A percentile compares a stretch with the other conserved stretches of the same genome.
Evolutionary conservation across 2,113 vertebrate species (phyloP).

Genomic region (Phylloscopus trochiloides): DNA sequence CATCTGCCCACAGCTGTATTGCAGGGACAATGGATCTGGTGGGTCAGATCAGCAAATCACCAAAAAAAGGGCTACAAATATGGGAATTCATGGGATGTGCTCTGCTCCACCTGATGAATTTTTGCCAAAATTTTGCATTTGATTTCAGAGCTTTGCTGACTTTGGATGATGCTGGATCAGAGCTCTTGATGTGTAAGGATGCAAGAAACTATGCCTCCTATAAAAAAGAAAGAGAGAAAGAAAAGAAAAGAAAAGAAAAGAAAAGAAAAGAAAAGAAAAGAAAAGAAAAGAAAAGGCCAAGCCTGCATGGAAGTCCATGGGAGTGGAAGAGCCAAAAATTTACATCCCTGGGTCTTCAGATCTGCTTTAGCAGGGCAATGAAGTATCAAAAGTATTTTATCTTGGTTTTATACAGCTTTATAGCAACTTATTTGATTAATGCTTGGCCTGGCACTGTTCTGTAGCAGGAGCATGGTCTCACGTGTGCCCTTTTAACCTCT

Average conservation of each 20-base stretch:
- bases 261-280: no score
- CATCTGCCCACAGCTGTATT: background rate
- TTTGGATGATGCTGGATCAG: background rate
- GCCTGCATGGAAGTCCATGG: background rate
- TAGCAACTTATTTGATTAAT: background rate
- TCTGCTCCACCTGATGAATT: background rate
- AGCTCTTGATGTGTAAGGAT: background rate
- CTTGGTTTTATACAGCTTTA: background rate
- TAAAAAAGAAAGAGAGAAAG: background rate
- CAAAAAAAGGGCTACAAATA: background rate
- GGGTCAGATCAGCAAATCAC: background rate
- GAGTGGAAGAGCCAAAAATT: background rate
- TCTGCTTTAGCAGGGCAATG: background rate
- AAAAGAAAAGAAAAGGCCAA: no score
- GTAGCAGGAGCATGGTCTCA: background rate
- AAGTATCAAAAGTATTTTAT: background rate
- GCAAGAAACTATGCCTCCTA: background rate
- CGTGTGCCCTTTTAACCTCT: background rate
- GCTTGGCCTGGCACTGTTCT: background rate
- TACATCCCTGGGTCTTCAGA: background rate
- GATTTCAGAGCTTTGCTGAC: background rate
- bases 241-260: accelerated
- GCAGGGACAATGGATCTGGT: background rate
- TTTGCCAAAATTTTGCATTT: background rate
- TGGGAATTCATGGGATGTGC: background rate